Evolutionary conservation across 2,888 invertebrate genomes (phyloP), one percentile per base, ranked within the genome.

Genomic region (Seira ritae): DNA sequence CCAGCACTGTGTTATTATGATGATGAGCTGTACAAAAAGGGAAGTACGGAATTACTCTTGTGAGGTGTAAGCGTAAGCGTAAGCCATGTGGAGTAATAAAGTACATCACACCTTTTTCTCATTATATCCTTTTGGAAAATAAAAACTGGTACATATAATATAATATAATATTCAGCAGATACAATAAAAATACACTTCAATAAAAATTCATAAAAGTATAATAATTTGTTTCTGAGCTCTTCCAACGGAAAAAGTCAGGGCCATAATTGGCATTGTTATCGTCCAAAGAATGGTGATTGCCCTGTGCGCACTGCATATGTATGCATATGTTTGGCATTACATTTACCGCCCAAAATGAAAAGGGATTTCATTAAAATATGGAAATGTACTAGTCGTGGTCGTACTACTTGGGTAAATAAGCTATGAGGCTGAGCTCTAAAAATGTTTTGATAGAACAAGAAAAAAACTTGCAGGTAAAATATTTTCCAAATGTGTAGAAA

Each of bases 261-360:
- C 79, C 79, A 69, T 80, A 80, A 68, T 80, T 80, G 80, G 80
- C 68, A 68, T 80, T 80, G 73, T 80, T 72, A 31, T 31, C 31
- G 3, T 31, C 31, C 31, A 31, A n/a, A n/a, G n/a, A n/a, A 2
- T 31, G 31, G 31, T 31, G 31, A 31, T 31, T 31, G 3, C 31
- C 2, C 8, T 31, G 31, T 8, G 8, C 3, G 31, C 31, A 31
- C 3, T 31, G 31, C 31, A 31, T 31, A 31, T 31, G 31, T 31
- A 31, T 4, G 31, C 8, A 31, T 2, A 8, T 31, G 8, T 31
- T 8, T 31, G n/a, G 67, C n/a, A 37, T 23, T n/a, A 22, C 66
- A 42, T 23, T 55, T 73, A 68, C 80, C 80, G 73, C 80, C 80
- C 80, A 80, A 80, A 74, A 73, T 12, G 68, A 31, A 31, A 31